Base-by-base conservation (phyloP, 35 echinoderm and acorn worm genomes). In the Lytechinus variegatus region DNA sequence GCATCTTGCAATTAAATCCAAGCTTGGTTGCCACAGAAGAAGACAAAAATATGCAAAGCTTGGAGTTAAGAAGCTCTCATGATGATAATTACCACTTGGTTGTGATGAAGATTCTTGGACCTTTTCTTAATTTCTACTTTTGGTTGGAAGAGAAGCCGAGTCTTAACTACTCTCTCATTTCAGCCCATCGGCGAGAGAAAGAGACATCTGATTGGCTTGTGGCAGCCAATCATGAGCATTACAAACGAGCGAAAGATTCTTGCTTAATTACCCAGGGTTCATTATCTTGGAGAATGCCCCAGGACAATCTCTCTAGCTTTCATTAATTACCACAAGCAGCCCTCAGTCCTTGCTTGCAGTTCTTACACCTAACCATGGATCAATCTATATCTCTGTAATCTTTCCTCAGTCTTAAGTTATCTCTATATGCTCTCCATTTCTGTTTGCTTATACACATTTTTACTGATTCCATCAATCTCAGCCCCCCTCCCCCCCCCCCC, bases 71-170 rank as follows among this genome's bases (percentile, higher is more conserved):
- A 93, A 27, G 53, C 92, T 93, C 53, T 55, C 27, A 57, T 55
- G 92, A 93, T 53, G 92, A 93, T 93, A 93, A 93, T 93, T 93
- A 93, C 92, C 92, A 93, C 92, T 93, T 93, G 92, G 54, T 44
- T 93, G n/a, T 93, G 92, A 93, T 93, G 54, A 90, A 90, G 88
- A 90, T 29, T 54, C 52, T 90, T 44, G 88, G 88, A 44, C 52
- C 52, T 52, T 54, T 90, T 90, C 88, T 90, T 90, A 90, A 90
- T 90, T 28, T 90, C 88, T 24, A 90, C 88, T 90, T 90, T 90
- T 90, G 88, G 16, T 90, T 90, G 29, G 10, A 44, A 52, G 28
- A 90, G n/a, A 21, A 52, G 28, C 88, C 29, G 13, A 51, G 87
- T 51, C 87, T 88, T 88, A 27, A 28, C 52, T 27, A 21, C 52